phyloP scores from a whole-genome alignment of 2,797 vertebrate genomes.

The Poeciliopsis turneri region DNA sequence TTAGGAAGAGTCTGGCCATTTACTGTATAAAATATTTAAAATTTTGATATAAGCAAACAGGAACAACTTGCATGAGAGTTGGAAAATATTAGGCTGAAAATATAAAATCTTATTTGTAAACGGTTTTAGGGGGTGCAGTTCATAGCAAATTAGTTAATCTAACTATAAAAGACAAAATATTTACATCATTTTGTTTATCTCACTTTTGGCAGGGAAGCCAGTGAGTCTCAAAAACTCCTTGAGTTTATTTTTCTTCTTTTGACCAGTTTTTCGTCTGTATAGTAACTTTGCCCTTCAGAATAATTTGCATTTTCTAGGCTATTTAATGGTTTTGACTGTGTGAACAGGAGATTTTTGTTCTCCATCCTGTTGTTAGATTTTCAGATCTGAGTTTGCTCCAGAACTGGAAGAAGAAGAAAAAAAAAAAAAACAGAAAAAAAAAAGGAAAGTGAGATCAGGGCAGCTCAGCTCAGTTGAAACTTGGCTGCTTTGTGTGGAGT shows the following conservation, averaged over 20 bases:
- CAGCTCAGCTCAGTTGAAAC: slow-evolving; percentile 27
- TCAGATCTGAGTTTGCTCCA: slow-evolving; percentile 10
- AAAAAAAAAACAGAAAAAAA: not conserved
- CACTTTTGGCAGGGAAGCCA: not conserved
- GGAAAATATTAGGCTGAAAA: slow-evolving; percentile 7
- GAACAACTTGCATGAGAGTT: not conserved
- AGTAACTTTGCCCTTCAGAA: not conserved
- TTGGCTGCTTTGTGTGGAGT: slow-evolving; percentile 33
- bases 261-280: not conserved
- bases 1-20: not conserved
- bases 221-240: not conserved
- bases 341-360: slow-evolving; percentile 2
- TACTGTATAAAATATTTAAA: not conserved
- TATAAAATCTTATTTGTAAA: not conserved
- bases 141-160: slow-evolving; percentile 9
- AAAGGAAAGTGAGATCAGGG: slow-evolving; percentile 23
- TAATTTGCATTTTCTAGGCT: not conserved
- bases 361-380: slow-evolving; percentile 35
- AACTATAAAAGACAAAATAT: not conserved
- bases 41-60: not conserved
- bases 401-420: slow-evolving; percentile 17
- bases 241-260: not conserved
- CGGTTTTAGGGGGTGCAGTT: not conserved
- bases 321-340: slow-evolving; percentile 1
- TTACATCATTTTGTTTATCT: not conserved